Percentiles rank a stretch among this genome's conserved stretches.
Conservation (phyloP, 1,140 invertebrate species). For the Drosophila subpulchrella region DNA sequence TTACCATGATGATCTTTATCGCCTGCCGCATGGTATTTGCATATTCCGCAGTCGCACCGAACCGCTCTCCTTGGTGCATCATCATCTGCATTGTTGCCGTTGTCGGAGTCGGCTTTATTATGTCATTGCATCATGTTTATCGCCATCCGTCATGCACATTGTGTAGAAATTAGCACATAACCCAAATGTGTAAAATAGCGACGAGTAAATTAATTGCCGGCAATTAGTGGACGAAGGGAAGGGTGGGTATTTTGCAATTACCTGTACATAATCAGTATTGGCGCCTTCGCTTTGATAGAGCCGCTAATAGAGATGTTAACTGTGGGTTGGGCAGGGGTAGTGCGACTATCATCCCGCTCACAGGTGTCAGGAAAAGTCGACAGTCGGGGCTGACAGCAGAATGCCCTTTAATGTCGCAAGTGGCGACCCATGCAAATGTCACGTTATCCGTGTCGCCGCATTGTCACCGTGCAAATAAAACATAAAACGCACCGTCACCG, state of each 20-base stretch:
- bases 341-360: conserved; percentile 31
- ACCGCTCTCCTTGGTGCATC: conserved; percentile 39
- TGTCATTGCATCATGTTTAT: conserved; percentile 82
- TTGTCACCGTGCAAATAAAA: conserved; percentile 75
- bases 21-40: conserved; percentile 63
- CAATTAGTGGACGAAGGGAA: conserved; percentile 44
- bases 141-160: conserved; percentile 81
- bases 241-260: conserved; percentile 21
- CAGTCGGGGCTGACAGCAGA: conserved; percentile 65
- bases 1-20: conserved; percentile 77
- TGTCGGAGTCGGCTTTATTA: conserved; percentile 73
- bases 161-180: conserved; percentile 81
- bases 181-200: conserved; percentile 79
- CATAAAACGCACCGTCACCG: conserved; percentile 73
- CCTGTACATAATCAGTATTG: conserved; percentile 48
- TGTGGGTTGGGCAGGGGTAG: not conserved
- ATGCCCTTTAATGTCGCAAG: conserved; percentile 78
- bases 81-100: conserved; percentile 40
- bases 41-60: conserved; percentile 57
- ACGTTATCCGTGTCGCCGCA: conserved; percentile 52
- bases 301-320: conserved; percentile 47
- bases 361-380: conserved; percentile 59
- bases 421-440: conserved; percentile 76
- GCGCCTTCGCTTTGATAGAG: conserved; percentile 56
- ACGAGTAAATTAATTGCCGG: conserved; percentile 74